Percentiles rank a stretch among this genome's conserved stretches.
phyloP scores from a whole-genome alignment of 2,797 vertebrate species.

The Urophycis tenuis region DNA sequence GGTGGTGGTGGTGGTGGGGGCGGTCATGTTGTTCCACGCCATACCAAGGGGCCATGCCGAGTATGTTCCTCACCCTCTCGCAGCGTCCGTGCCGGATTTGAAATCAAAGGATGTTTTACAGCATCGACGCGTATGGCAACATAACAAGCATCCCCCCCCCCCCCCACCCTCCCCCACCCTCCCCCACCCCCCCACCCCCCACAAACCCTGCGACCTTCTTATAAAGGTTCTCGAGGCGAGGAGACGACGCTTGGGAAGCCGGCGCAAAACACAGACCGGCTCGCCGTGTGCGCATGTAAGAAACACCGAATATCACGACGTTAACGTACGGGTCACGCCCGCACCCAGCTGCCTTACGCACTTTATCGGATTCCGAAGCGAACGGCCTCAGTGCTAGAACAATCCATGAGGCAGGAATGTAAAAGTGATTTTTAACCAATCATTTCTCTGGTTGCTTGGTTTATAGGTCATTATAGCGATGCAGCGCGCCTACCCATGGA shows the following conservation, averaged over 20 bases:
- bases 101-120: too few relatives aligned
- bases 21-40: too few relatives aligned
- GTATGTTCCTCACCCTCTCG: too few relatives aligned
- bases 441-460: neutral
- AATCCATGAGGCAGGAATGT: neutral
- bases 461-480: conserved; percentile 1
- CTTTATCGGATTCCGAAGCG: neutral
- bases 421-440: neutral
- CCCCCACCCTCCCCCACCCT: too few relatives aligned
- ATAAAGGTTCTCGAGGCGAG: neutral
- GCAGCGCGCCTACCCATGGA: neutral
- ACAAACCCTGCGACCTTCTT: too few relatives aligned
- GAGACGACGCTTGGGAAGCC: neutral
- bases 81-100: too few relatives aligned
- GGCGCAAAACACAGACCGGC: neutral
- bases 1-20: too few relatives aligned
- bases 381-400: neutral
- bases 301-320: too few relatives aligned
- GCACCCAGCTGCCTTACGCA: neutral
- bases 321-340: too few relatives aligned
- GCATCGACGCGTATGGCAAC: neutral
- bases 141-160: neutral
- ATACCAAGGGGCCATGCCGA: too few relatives aligned
- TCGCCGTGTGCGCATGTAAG: neutral
- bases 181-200: too few relatives aligned